Conservation (phyloP, 2,797 vertebrate species). For the Lindbergichthys nudifrons region DNA sequence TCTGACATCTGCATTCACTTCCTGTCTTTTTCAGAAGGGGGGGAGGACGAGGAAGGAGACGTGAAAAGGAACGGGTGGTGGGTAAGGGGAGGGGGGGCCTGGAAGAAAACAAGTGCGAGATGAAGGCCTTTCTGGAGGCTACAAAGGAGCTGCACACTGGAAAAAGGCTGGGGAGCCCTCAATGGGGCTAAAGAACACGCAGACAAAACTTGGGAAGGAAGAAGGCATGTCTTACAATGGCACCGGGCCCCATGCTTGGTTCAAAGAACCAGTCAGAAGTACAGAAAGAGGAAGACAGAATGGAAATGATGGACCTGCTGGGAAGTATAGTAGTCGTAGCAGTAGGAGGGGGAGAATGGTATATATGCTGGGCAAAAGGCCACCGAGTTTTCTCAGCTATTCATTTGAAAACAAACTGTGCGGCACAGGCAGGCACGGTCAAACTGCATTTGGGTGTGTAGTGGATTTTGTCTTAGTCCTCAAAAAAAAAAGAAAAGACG, state of each 20-base stretch:
- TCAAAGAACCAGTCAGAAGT: conserved; percentile 78
- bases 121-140: conserved; percentile 79
- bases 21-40: conserved; percentile 72
- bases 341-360: conserved; percentile 42
- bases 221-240: conserved; percentile 78
- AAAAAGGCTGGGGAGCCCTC: conserved; percentile 69
- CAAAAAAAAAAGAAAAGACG: conserved; percentile 36
- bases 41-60: conserved; percentile 19
- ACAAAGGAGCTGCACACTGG: conserved; percentile 77
- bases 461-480: conserved; percentile 68
- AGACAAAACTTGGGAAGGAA: conserved; percentile 80
- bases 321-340: conserved; percentile 63
- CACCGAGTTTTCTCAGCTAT: conserved; percentile 73
- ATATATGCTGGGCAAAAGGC: conserved; percentile 68
- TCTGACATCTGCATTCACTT: conserved; percentile 79
- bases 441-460: conserved; percentile 68
- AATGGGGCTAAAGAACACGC: conserved; percentile 76
- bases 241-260: conserved; percentile 75
- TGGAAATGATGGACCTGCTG: conserved; percentile 73
- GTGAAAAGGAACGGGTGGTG: conserved; percentile 37
- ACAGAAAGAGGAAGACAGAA: conserved; percentile 71
- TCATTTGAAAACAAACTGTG: conserved; percentile 76
- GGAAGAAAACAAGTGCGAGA: conserved; percentile 73
- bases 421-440: conserved; percentile 54
- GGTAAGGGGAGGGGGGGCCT: conserved; percentile 6